These are phyloP conservation scores for Peromyscus nudipes DNA, from an alignment of 2,797 vertebrate species.

Conservation along the genomic window DNA sequence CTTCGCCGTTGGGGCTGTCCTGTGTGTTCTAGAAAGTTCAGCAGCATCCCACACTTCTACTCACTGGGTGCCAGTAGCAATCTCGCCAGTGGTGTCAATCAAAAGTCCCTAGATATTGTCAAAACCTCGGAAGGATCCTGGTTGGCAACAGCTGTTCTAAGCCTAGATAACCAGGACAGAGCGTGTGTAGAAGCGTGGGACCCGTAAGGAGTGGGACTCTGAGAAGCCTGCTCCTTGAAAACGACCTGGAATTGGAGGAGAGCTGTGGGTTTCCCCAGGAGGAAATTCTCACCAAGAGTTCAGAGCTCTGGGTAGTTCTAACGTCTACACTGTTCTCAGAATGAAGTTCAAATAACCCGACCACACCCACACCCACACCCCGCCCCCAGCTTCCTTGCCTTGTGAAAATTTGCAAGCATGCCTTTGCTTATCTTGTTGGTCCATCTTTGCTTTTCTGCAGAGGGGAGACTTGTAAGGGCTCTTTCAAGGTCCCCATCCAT, in stretches of 20 bases:
- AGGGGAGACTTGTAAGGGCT: neutral
- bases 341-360: neutral
- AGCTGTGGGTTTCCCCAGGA: neutral
- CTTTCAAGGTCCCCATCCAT: neutral
- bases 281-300: neutral
- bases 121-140: neutral
- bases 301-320: neutral
- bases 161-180: neutral
- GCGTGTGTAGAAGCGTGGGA: rapidly evolving
- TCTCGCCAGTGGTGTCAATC: neutral
- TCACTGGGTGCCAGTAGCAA: neutral
- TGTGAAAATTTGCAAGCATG: neutral
- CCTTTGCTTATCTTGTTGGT: neutral
- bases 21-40: neutral
- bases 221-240: neutral
- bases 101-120: neutral
- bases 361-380: neutral
- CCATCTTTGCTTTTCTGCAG: neutral
- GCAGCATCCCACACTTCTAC: neutral
- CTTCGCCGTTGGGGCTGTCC: neutral
- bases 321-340: neutral
- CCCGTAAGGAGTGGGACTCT: neutral
- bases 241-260: neutral
- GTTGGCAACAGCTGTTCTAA: neutral
- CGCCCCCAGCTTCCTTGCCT: neutral